These are phyloP conservation scores for Sinelater perroti DNA, from an alignment of 2,888 invertebrate genomes.

Conservation along the genomic window DNA sequence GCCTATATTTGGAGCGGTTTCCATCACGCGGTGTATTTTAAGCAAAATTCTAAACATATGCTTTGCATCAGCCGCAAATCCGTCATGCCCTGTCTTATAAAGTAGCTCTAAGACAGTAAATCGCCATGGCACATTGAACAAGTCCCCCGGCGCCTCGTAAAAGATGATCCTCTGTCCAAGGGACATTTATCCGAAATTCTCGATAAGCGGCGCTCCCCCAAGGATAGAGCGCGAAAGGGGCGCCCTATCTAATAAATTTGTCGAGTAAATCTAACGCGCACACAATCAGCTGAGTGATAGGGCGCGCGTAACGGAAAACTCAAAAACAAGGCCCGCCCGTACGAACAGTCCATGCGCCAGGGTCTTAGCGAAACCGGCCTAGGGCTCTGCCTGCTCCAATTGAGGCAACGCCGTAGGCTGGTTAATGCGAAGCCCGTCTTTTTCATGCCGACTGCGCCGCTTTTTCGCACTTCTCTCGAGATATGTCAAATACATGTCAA, in stretches of 20 bases:
- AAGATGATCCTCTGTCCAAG: constrained; percentile 44
- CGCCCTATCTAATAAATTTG: constrained; percentile 18
- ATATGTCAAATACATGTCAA: constrained; percentile 19
- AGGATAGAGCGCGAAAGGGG: constrained; percentile 1
- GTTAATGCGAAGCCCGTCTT: too few species aligned
- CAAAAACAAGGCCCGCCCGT: constrained; percentile 1
- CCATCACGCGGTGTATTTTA: too few species aligned
- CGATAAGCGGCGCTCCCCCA: constrained; percentile 28
- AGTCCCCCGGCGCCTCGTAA: constrained; percentile 41
- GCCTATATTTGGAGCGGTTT: too few species aligned
- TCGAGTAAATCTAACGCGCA: constrained; percentile 11
- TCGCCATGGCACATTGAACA: constrained; percentile 44
- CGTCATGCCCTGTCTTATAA: constrained; percentile 42
- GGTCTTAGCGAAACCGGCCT: too few species aligned
- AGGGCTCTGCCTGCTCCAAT: too few species aligned
- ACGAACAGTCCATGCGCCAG: background rate
- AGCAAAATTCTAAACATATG: too few species aligned
- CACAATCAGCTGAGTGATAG: constrained; percentile 15
- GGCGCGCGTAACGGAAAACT: constrained; percentile 3
- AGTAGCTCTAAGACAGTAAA: constrained; percentile 40
- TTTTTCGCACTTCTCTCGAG: constrained; percentile 16
- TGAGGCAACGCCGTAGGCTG: too few species aligned
- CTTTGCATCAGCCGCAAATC: too few species aligned
- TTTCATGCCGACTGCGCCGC: constrained; percentile 9
- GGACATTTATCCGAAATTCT: constrained; percentile 32